Evolutionary conservation across 64 coral and sea anemone species (phyloP), one percentile per base, ranked within the genome.

Genomic region (Astreopora myriophthalma): DNA sequence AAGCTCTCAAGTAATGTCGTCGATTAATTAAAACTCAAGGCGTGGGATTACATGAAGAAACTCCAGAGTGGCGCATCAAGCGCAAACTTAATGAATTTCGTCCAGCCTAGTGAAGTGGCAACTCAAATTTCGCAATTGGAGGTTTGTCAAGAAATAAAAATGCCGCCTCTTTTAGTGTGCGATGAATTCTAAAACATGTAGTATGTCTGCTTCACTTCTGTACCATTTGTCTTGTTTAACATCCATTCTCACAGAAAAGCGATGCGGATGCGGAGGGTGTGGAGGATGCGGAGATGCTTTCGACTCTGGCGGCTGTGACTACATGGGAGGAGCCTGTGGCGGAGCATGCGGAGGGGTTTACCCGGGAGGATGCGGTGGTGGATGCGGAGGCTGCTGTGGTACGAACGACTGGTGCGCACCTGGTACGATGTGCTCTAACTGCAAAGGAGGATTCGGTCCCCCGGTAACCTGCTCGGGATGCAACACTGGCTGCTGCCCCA

Each of bases 241-340:
- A 36, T 64, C n/a, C 20, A 64, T 83, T 65, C 20, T 64, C 61
- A 12, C n/a, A 83, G 79, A 65, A 38, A 83, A 83, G 57, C 52
- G 79, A 37, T 83, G 79, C 31, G 87, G 87, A 67, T 76, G 73
- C 48, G 73, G 48, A 17, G 69, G 71, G 19, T 74, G 71, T 27
- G 71, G 75, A 25, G 87, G 87, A 69, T 86, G 64, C 72, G 89
- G 94, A 33, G 84, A 80, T 74, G 94, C 88, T 19, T 95, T 82
- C 42, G 93, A 89, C 2, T 95, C 76, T n/a, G 90, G 84, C 65
- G 90, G 86, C 55, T 83, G 79, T 64, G 80, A 91, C 84, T 87
- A 95, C 86, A 23, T 79, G 90, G 76, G 73, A 25, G 29, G 36
- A 69, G 87, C 64, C 27, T 79, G 28, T 34, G 76, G 76, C 22